Conservation (phyloP, 2,797 vertebrate species). For the Malurus splendens region DNA sequence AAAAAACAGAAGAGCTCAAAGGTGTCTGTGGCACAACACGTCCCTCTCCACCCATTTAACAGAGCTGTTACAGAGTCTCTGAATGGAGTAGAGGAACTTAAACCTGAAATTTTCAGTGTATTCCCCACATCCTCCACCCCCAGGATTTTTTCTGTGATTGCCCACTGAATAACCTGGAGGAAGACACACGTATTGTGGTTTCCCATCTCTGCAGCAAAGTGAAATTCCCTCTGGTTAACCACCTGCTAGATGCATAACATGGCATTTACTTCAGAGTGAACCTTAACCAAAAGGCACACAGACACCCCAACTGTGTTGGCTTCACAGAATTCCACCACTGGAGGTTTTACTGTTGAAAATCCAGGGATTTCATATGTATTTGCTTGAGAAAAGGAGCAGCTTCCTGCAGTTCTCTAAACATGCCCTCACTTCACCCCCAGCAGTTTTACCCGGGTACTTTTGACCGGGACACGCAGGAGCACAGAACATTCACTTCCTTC, state of each 20-base stretch:
- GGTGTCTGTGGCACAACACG: not conserved
- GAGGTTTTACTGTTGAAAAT: not conserved
- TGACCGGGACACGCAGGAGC: not conserved
- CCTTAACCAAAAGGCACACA: not conserved
- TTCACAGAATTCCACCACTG: not conserved
- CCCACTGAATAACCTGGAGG: constrained; percentile 42
- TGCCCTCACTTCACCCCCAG: not conserved
- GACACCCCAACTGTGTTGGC: not conserved
- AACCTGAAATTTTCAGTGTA: not conserved
- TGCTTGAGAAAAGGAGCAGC: not conserved
- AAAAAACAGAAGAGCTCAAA: not conserved
- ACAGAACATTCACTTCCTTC: constrained; percentile 20
- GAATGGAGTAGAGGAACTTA: not conserved
- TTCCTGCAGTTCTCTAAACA: not conserved
- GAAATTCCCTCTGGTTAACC: constrained; percentile 59
- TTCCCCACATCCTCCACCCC: not conserved
- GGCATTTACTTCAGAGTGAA: not conserved
- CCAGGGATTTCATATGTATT: not conserved
- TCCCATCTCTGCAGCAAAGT: constrained; percentile 13
- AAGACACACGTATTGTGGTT: not conserved
- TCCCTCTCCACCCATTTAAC: not conserved
- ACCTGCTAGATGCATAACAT: not conserved
- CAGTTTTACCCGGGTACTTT: not conserved
- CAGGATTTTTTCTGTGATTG: constrained; percentile 46
- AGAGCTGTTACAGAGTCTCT: not conserved